phyloP scores from a whole-genome alignment of 2,113 vertebrate genomes.

The Formicarius rufipectus region DNA sequence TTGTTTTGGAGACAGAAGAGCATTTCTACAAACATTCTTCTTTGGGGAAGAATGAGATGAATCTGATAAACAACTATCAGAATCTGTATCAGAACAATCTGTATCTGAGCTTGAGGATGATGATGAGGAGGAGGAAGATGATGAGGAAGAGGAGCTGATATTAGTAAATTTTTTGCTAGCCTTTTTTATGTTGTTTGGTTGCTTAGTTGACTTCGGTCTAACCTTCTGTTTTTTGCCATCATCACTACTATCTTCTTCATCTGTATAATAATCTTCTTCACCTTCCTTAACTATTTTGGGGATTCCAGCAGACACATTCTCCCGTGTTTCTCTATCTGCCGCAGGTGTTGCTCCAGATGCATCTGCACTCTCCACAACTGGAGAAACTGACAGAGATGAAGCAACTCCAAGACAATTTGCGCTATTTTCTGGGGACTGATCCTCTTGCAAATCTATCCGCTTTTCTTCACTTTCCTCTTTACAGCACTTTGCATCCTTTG shows the following conservation, averaged over 20 bases:
- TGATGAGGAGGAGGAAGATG: constrained; percentile 67
- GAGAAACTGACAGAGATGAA: not conserved
- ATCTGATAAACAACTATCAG: constrained; percentile 63
- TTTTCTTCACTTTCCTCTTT: constrained; percentile 53
- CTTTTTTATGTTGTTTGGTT: constrained; percentile 73
- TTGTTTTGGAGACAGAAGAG: constrained; percentile 66
- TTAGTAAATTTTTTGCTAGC: constrained; percentile 63
- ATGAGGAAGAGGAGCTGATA: constrained; percentile 62
- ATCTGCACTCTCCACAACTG: constrained; percentile 16
- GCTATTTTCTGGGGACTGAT: not conserved
- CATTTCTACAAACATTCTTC: constrained; percentile 22
- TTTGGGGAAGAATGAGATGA: constrained; percentile 59
- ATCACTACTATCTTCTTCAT: constrained; percentile 80
- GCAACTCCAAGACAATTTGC: not conserved
- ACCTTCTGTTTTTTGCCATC: constrained; percentile 64
- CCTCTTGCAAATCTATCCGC: not conserved
- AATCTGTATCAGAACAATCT: constrained; percentile 76
- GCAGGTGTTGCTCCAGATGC: constrained; percentile 45
- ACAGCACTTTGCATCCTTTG: not conserved
- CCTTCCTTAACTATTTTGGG: constrained; percentile 69
- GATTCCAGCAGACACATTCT: constrained; percentile 55
- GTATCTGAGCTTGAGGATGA: constrained; percentile 75
- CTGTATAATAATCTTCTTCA: constrained; percentile 77
- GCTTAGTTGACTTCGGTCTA: constrained; percentile 66
- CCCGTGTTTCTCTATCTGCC: constrained; percentile 24